A percentile compares a stretch with the other conserved stretches of the same genome.
Evolutionary conservation across 2,888 invertebrate species (phyloP).

Genomic region (Nezara viridula): DNA sequence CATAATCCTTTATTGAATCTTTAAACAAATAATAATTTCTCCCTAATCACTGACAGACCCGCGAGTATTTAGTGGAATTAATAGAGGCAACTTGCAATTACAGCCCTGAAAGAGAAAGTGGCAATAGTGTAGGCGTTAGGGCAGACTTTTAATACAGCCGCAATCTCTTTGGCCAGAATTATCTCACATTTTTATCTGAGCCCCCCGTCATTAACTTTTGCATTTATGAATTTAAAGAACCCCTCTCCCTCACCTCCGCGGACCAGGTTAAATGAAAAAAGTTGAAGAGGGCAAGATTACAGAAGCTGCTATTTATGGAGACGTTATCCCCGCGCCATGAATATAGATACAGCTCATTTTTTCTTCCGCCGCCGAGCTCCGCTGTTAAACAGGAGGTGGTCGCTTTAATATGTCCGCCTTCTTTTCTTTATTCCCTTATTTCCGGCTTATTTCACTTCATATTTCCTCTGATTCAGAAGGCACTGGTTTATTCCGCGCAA

Average conservation of each 20-base stretch:
- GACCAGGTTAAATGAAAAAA: slow-evolving; percentile 57
- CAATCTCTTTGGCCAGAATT: slow-evolving; percentile 53
- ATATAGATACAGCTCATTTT: slow-evolving; percentile 55
- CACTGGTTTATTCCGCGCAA: background rate
- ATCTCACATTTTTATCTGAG: slow-evolving; percentile 56
- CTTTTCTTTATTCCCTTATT: slow-evolving; percentile 41
- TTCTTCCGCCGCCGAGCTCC: background rate
- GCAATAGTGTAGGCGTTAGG: background rate
- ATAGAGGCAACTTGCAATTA: background rate
- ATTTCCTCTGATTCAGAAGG: slow-evolving; percentile 7
- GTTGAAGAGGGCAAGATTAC: slow-evolving; percentile 57
- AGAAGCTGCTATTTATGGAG: slow-evolving; percentile 45
- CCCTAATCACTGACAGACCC: no score
- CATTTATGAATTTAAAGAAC: slow-evolving; percentile 60
- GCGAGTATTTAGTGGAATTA: background rate
- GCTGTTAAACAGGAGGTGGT: slow-evolving; percentile 48
- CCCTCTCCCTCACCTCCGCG: background rate
- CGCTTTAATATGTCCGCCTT: slow-evolving; percentile 39
- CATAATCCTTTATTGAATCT: no score
- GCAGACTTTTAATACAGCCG: slow-evolving; percentile 52
- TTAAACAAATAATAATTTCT: no score
- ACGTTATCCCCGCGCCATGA: slow-evolving; percentile 34
- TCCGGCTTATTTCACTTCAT: slow-evolving; percentile 49
- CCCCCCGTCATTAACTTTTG: slow-evolving; percentile 58
- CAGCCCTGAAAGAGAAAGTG: slow-evolving; percentile 3